Base-by-base conservation (phyloP, 1,140 invertebrate species). In the Frieseomelitta varia region DNA sequence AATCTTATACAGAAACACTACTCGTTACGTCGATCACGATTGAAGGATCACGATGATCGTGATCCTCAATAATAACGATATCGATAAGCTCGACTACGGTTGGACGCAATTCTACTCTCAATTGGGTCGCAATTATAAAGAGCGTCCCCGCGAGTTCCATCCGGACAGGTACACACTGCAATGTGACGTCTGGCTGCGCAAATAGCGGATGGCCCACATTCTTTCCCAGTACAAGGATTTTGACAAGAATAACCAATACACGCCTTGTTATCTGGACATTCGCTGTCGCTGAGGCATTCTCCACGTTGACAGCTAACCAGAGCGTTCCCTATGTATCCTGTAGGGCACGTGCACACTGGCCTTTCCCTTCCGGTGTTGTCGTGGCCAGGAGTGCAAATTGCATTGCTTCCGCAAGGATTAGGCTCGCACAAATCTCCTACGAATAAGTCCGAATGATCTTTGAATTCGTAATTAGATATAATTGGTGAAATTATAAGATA, bases 331-430 rank as follows among this genome's bases (percentile, higher is more conserved):
- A 97, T 96, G 92, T 97, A 98, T 30, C 97, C 97, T 3, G 96
- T 95, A 19, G 96, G 96, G 91, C 97, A 98, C 1, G 97, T 98
- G 89, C 97, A 98, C 12, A 98, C 97, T 2, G 98, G 98, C 24
- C 97, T 95, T 90, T 98, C 97, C 74, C 97, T 97, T 39, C 97
- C 97, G 1, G 96, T 96, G 76, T 96, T 97, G 91, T 98, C 97
- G 89, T 97, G 96, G 4, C 98, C 98, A 0, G 97, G 97, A 51
- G 96, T 96, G 89, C 98, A 99, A 78, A 97, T 95, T 24, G 98
- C 97, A 91, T 98, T 97, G 1, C 91, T 93, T 3, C 98, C 98
- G 90, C 98, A 99, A 27, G 98, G 97, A 94, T 98, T 98, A 0
- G 97, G 97, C 72, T 96, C 96, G 91, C 97, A 98, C 0, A 98